Conservation (phyloP, 2,888 invertebrate genomes). For the Lottia scabra region DNA sequence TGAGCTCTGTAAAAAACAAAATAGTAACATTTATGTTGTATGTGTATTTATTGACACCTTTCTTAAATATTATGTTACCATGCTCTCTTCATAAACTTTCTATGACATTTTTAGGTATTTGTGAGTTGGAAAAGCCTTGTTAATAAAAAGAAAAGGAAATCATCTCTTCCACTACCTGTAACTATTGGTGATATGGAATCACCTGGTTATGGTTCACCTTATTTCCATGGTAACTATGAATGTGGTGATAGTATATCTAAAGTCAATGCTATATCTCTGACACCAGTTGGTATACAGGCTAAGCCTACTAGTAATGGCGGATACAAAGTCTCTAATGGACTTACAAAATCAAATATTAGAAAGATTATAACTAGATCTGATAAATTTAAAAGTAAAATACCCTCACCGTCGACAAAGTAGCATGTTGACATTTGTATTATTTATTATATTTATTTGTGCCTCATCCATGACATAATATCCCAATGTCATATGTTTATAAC, state of each 20-base stretch:
- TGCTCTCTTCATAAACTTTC: too few relatives aligned
- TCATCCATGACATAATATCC: too few relatives aligned
- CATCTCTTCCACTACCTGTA: conserved; percentile 9
- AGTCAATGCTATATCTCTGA: not conserved
- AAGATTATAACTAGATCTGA: not conserved
- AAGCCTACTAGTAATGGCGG: not conserved
- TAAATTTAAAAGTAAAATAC: not conserved
- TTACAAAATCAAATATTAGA: not conserved
- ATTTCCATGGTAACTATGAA: too few relatives aligned
- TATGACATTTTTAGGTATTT: conserved; percentile 17
- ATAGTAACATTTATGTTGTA: too few relatives aligned
- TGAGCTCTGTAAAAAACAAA: too few relatives aligned
- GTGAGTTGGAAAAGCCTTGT: conserved; percentile 19
- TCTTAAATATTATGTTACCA: too few relatives aligned
- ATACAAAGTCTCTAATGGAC: not conserved
- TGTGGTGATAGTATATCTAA: not conserved
- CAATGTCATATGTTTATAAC: too few relatives aligned
- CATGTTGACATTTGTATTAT: too few relatives aligned
- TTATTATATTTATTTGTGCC: too few relatives aligned
- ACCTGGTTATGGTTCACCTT: not conserved
- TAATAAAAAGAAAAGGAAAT: conserved; percentile 1
- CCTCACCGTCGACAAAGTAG: not conserved
- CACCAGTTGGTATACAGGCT: not conserved
- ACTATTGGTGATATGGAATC: not conserved
- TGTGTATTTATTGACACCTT: too few relatives aligned